These are phyloP conservation scores for Mystacides longicornis DNA, from an alignment of 2,888 invertebrate genomes.

Conservation along the genomic window DNA sequence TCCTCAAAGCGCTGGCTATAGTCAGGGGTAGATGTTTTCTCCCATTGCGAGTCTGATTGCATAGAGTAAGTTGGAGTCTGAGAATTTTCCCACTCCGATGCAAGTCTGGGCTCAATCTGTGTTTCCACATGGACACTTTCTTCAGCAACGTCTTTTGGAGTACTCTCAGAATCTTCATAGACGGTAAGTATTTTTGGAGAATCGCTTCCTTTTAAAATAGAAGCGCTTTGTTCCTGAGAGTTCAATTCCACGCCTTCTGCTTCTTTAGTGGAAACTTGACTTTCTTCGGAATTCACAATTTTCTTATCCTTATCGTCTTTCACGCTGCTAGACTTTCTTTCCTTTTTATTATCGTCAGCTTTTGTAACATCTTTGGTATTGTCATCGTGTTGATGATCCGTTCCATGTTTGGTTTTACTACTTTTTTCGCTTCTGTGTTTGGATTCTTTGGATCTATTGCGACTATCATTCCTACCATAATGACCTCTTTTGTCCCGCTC, in stretches of 20 bases:
- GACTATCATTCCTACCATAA: background rate
- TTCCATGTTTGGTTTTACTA: background rate
- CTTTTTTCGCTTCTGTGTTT: background rate
- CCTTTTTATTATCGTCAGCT: background rate
- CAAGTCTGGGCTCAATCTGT: background rate
- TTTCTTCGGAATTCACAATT: background rate
- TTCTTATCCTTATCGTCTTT: background rate
- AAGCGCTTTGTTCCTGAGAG: background rate
- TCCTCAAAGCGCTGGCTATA: background rate
- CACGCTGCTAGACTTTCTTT: no score
- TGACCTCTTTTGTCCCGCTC: background rate
- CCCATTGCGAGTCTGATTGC: background rate
- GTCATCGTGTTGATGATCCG: background rate
- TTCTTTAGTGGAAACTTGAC: background rate
- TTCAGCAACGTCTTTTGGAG: background rate
- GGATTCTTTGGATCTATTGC: background rate
- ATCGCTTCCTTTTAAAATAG: background rate
- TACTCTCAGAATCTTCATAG: background rate
- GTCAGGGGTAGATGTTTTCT: background rate
- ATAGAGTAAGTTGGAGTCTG: background rate
- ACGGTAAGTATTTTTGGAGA: background rate
- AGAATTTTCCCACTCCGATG: conserved; percentile 6
- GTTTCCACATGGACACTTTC: background rate
- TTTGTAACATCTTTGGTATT: background rate
- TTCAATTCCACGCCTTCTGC: background rate